Conservation (phyloP, 2,113 vertebrate species). For the Etia nguti region DNA sequence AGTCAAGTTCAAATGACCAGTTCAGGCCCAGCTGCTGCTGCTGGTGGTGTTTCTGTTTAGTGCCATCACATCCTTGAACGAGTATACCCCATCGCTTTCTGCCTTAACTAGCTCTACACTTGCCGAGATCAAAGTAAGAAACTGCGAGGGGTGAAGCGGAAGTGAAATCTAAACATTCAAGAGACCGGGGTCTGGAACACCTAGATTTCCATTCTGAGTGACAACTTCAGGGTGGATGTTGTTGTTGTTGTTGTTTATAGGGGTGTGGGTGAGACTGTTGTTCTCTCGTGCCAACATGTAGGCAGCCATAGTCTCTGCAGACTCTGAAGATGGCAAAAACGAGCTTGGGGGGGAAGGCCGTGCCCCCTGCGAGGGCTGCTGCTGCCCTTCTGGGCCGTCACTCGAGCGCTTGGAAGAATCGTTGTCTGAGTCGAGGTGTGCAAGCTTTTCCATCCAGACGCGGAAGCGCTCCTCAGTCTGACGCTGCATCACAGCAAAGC, state of each 20-base stretch:
- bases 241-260: conserved; percentile 66
- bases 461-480: conserved; percentile 91
- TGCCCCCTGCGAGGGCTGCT: conserved; percentile 68
- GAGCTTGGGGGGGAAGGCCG: conserved; percentile 73
- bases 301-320: conserved; percentile 76
- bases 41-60: background rate
- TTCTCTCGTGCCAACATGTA: conserved; percentile 74
- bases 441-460: conserved; percentile 89
- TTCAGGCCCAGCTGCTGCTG: conserved; percentile 16
- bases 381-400: conserved; percentile 75
- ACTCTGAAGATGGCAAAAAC: conserved; percentile 78
- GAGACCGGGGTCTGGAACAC: conserved; percentile 73
- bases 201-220: conserved; percentile 80
- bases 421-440: conserved; percentile 84
- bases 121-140: conserved; percentile 10
- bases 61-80: conserved; percentile 14
- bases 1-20: conserved; percentile 15
- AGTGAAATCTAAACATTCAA: conserved; percentile 73
- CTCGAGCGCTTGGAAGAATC: conserved; percentile 82
- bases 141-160: conserved; percentile 11
- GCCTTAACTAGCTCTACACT: conserved; percentile 29
- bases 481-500: conserved; percentile 89
- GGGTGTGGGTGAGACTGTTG: conserved; percentile 54
- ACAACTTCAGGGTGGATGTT: conserved; percentile 73
- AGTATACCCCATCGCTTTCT: conserved; percentile 10